Conservation (phyloP, 2,113 vertebrate genomes). For the Odontesthes bonariensis region DNA sequence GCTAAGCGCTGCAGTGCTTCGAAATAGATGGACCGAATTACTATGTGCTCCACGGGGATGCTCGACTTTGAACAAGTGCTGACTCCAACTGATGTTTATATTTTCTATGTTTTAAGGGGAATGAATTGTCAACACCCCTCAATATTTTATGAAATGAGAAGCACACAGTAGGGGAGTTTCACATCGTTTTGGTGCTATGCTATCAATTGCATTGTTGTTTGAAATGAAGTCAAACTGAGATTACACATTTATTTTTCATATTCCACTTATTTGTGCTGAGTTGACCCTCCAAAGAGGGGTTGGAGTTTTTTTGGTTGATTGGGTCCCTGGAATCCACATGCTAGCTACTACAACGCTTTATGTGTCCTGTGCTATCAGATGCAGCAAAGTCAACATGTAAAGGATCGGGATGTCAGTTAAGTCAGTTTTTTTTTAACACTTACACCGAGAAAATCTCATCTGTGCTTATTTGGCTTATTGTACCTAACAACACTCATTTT, state of each 20-base stretch:
- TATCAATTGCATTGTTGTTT: neutral
- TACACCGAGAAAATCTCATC: neutral
- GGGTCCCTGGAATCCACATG: neutral
- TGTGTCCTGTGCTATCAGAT: neutral
- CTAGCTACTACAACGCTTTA: neutral
- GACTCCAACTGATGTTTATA: conserved; percentile 55
- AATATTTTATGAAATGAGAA: conserved; percentile 40
- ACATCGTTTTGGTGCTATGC: neutral
- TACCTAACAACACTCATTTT: neutral
- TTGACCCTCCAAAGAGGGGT: neutral
- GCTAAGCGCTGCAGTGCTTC: conserved; percentile 54
- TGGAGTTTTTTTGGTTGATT: neutral
- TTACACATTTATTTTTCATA: neutral
- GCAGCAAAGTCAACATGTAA: no score
- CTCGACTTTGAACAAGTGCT: conserved; percentile 49
- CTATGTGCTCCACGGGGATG: conserved; percentile 46
- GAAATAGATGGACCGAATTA: conserved; percentile 65
- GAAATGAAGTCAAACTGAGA: conserved; percentile 11
- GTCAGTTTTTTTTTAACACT: neutral
- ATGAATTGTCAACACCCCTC: conserved; percentile 40
- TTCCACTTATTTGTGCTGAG: neutral
- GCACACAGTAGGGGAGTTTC: conserved; percentile 5
- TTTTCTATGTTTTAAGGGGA: conserved; percentile 44
- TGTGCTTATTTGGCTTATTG: neutral
- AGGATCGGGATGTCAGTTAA: no score